Conservation (phyloP, 2,797 vertebrate genomes). For the Choloepus didactylus region DNA sequence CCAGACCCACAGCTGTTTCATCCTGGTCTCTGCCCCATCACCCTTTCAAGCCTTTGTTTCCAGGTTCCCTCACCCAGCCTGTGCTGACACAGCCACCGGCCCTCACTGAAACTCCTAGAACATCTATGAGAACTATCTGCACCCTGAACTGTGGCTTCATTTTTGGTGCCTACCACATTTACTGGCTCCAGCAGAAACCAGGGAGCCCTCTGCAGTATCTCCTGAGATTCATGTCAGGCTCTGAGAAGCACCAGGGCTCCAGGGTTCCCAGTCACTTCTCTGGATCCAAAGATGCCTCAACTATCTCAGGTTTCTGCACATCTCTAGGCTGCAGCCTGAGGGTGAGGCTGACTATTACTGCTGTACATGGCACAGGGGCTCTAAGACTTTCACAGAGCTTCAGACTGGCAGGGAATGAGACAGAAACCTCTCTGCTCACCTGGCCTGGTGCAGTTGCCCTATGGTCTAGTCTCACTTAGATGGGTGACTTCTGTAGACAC, state of each 20-base stretch:
- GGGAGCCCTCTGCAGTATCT: background rate
- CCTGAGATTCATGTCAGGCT: too few species aligned
- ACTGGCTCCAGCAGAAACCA: background rate
- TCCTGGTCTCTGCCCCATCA: background rate
- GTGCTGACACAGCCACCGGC: too few species aligned
- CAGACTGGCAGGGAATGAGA: background rate
- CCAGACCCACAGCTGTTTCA: too few species aligned
- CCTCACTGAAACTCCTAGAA: background rate
- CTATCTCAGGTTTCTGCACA: too few species aligned
- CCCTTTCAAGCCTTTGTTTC: background rate
- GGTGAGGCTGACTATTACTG: background rate
- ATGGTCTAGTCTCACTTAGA: too few species aligned
- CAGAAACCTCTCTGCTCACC: too few species aligned
- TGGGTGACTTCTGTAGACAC: too few species aligned
- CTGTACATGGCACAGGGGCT: background rate
- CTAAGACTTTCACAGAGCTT: background rate
- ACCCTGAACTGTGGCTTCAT: background rate
- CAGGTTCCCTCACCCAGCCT: too few species aligned
- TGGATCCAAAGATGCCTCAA: too few species aligned
- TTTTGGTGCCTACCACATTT: rapidly evolving
- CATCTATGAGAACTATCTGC: background rate
- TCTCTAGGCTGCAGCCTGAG: background rate
- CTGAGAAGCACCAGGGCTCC: too few species aligned
- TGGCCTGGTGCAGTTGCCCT: too few species aligned
- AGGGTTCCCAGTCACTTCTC: too few species aligned